These are phyloP conservation scores for Paelopatides confundens DNA, from an alignment of 53 echinoderm and acorn worm genomes.

Conservation along the genomic window DNA sequence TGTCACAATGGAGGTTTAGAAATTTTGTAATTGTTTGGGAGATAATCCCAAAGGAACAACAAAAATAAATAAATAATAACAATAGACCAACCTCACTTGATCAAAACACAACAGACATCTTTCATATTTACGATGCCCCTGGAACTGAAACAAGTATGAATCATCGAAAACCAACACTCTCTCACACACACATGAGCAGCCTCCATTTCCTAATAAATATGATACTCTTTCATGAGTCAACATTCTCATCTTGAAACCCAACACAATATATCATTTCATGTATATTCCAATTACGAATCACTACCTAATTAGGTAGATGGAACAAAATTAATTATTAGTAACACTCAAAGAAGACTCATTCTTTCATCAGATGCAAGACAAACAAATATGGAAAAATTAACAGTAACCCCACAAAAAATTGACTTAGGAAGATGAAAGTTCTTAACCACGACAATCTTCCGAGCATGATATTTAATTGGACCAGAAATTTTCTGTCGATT, in stretches of 20 bases:
- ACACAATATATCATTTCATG: not conserved
- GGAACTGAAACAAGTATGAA: not conserved
- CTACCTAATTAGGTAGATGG: not conserved
- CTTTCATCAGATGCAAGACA: not conserved
- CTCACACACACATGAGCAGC: not conserved
- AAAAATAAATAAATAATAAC: no score
- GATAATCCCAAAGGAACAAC: no score
- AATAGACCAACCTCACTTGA: no score
- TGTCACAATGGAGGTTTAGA: no score
- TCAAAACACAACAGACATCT: no score
- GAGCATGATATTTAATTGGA: not conserved
- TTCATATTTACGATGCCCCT: no score
- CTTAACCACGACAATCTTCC: not conserved
- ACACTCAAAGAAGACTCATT: not conserved
- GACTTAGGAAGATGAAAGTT: not conserved
- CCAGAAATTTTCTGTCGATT: not conserved
- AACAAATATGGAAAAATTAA: not conserved
- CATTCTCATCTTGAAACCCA: not conserved
- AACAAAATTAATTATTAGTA: not conserved
- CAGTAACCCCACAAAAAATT: not conserved
- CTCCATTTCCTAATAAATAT: not conserved
- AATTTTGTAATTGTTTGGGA: no score
- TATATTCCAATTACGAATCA: not conserved
- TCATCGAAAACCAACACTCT: not conserved
- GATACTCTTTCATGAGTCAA: not conserved